Conservation (phyloP, 1,140 invertebrate genomes). For the Eufriesea mexicana region DNA sequence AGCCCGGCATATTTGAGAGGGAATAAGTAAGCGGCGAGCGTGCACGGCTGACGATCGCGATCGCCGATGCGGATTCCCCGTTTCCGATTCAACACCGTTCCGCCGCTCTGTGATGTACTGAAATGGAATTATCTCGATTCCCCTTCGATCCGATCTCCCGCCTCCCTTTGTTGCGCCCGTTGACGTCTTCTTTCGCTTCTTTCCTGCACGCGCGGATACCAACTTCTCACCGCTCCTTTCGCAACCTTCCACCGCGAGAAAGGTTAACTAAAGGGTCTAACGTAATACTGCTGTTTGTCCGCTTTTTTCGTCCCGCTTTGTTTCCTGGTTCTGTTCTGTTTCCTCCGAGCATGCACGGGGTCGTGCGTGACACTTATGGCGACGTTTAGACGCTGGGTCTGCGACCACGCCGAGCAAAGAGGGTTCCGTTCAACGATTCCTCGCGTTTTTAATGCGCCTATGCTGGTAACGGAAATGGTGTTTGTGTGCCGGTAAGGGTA, state of each 20-base stretch:
- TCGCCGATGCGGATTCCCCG: slow-evolving; percentile 44
- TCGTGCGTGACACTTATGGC: too few species aligned
- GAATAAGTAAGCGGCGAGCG: slow-evolving; percentile 33
- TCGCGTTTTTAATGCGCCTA: too few species aligned
- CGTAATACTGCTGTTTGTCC: too few species aligned
- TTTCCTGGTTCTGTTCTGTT: too few species aligned
- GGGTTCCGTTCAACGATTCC: too few species aligned
- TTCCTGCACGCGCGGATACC: background rate
- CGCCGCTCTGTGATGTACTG: slow-evolving; percentile 37
- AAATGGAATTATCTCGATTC: slow-evolving; percentile 50
- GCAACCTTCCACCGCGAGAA: background rate
- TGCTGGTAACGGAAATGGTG: too few species aligned
- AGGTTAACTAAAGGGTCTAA: background rate
- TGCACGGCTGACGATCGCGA: slow-evolving; percentile 40
- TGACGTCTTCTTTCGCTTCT: slow-evolving; percentile 42
- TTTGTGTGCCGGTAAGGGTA: too few species aligned
- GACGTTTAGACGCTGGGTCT: too few species aligned
- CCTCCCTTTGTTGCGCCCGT: slow-evolving; percentile 35
- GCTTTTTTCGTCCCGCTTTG: too few species aligned
- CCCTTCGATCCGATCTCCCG: slow-evolving; percentile 45
- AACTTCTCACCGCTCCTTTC: background rate
- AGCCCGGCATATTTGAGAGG: slow-evolving; percentile 31
- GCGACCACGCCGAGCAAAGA: too few species aligned
- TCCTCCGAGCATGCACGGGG: too few species aligned
- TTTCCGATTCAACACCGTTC: slow-evolving; percentile 46